These are phyloP conservation scores for Rhamnusium bicolor DNA, from an alignment of 2,888 invertebrate species.

Conservation along the genomic window DNA sequence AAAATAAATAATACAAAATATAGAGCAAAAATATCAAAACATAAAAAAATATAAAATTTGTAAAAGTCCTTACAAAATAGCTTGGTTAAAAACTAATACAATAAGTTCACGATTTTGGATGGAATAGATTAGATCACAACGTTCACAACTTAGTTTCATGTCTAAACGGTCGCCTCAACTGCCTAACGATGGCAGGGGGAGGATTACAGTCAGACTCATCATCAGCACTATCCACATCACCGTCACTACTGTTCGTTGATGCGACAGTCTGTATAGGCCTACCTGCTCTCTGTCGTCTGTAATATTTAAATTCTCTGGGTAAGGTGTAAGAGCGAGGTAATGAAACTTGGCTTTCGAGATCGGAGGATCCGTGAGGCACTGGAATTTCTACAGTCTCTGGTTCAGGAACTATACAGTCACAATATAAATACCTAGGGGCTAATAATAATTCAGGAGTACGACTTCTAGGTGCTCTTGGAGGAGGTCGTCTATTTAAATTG, in stretches of 20 bases:
- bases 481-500: conserved; percentile 66
- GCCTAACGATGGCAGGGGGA: conserved; percentile 68
- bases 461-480: conserved; percentile 70
- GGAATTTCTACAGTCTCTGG: conserved; percentile 63
- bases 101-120: conserved; percentile 14
- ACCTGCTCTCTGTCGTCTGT: conserved; percentile 71
- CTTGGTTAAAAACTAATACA: conserved; percentile 21
- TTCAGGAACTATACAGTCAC: conserved; percentile 70
- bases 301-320: conserved; percentile 89
- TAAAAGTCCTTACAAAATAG: conserved; percentile 29
- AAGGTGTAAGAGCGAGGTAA: conserved; percentile 88
- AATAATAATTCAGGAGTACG: conserved; percentile 86
- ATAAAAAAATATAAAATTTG: conserved; percentile 39
- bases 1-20: conserved; percentile 53
- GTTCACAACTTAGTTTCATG: conserved; percentile 77
- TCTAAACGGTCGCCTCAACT: conserved; percentile 71
- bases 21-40: conserved; percentile 43
- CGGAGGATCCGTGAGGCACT: conserved; percentile 71
- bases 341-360: conserved; percentile 86
- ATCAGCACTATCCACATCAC: conserved; percentile 87
- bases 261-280: conserved; percentile 81
- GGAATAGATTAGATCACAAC: conserved; percentile 64
- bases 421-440: conserved; percentile 81
- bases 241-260: conserved; percentile 87
- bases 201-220: conserved; percentile 73